A percentile compares a stretch with the other conserved stretches of the same genome.
Evolutionary conservation across 2,113 vertebrate species (phyloP).

Genomic region (Todiramphus chloris): DNA sequence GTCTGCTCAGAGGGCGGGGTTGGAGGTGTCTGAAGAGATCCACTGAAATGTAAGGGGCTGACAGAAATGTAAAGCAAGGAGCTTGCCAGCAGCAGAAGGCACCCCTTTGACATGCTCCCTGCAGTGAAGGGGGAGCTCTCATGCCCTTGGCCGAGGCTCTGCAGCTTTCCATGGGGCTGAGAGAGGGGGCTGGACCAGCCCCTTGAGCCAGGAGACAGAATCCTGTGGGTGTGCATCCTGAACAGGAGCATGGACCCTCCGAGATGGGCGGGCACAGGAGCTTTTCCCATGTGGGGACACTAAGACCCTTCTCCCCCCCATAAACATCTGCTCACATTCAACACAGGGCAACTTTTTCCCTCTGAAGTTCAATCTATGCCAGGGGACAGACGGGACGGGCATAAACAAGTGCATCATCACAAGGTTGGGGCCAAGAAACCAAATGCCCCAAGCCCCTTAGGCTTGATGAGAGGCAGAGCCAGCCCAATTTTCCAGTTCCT

Average conservation of each 20-base stretch:
- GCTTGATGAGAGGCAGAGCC: background rate
- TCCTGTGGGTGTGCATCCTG: background rate
- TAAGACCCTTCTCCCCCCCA: background rate
- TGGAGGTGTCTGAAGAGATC: background rate
- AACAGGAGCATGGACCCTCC: accelerated
- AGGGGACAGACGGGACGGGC: background rate
- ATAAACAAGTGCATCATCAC: background rate
- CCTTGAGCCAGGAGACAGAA: background rate
- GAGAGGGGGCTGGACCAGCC: background rate
- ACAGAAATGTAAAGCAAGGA: background rate
- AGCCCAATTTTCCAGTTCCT: background rate
- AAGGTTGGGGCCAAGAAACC: background rate
- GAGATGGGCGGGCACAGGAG: accelerated
- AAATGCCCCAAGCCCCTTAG: accelerated
- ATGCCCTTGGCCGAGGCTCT: background rate
- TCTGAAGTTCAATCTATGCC: background rate
- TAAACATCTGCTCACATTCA: background rate
- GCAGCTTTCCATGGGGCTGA: background rate
- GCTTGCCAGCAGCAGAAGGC: background rate
- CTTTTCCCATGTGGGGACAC: accelerated
- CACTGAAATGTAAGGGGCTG: background rate
- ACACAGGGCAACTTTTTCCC: accelerated
- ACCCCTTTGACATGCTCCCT: accelerated
- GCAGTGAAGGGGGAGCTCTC: background rate
- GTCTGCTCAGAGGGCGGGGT: accelerated